phyloP scores from a whole-genome alignment of 92 coral and sea anemone species.

The Epizoanthus ramosus region DNA sequence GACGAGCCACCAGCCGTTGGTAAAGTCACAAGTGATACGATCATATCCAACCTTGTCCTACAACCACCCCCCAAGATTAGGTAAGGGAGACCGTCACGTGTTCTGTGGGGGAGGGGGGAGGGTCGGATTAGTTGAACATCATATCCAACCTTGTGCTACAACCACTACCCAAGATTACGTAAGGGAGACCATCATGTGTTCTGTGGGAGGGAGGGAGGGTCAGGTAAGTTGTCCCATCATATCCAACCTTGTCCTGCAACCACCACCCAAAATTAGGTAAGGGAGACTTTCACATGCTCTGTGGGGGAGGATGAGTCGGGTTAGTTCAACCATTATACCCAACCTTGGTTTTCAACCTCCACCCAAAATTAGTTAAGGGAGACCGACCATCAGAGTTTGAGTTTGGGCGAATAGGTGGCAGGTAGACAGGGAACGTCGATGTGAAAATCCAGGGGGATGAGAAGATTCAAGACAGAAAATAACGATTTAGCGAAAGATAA shows the following conservation, averaged over 20 bases:
- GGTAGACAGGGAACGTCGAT: too few relatives aligned
- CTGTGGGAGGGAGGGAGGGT: too few relatives aligned
- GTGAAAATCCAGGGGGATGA: too few relatives aligned
- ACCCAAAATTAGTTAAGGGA: constrained; percentile 77
- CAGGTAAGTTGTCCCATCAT: constrained; percentile 62
- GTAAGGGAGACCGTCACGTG: constrained; percentile 37
- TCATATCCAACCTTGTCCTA: constrained; percentile 85
- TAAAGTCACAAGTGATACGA: constrained; percentile 90
- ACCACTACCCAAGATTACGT: constrained; percentile 92
- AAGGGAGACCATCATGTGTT: not conserved
- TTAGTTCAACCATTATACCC: constrained; percentile 51
- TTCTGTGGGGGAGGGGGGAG: not conserved
- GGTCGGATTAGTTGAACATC: not conserved
- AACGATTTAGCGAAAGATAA: too few relatives aligned
- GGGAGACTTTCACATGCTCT: too few relatives aligned
- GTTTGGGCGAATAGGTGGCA: too few relatives aligned
- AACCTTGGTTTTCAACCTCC: constrained; percentile 88
- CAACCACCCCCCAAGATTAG: constrained; percentile 94
- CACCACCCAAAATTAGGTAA: constrained; percentile 92
- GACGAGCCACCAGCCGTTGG: constrained; percentile 86
- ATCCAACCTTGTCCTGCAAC: constrained; percentile 75
- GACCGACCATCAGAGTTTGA: too few relatives aligned
- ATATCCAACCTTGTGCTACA: constrained; percentile 79
- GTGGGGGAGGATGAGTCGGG: not conserved
- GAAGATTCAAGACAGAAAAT: too few relatives aligned